Evolutionary conservation across 2,797 vertebrate genomes (phyloP), one percentile per base, ranked within the genome.

Genomic region (Galago senegalensis): DNA sequence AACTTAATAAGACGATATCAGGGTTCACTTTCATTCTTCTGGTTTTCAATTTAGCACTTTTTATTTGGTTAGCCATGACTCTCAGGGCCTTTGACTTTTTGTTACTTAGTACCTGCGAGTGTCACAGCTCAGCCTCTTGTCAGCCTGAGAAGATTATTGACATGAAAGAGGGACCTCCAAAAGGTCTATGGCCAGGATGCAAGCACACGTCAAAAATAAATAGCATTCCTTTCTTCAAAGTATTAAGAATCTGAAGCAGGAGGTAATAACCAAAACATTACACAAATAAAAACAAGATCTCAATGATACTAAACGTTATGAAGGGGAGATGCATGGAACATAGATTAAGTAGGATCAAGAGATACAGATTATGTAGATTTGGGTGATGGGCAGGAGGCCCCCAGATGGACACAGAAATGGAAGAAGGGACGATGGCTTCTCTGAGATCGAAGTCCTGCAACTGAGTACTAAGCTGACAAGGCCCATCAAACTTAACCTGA

Each of bases 1-100:
- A 88, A 8, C 29, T 88, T 63, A 88, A 58, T 63, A 94, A 82
- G 43, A 76, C 56, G 17, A 21, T 53, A 43, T 81, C 75, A 79
- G 61, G 25, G 73, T 92, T 93, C 92, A 46, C 67, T 95, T 89
- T 82, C 63, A 34, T 76, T 37, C 53, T 43, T 92, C 43, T 80
- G 31, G 3, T 75, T 96, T 95, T 79, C 63, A 88, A 20, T 65
- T 75, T 31, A 31, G 40, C n/a, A 27, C 13, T 70, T 89, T 84
- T 83, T 72, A 49, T 82, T 88, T 29, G 25, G 1, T 77, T 88
- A 76, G 31, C 72, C 77, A 56, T 25, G n/a, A 20, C 83, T 20
- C 56, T 67, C 86, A 61, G 18, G 5, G 40, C 49, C 56, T 56
- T 89, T 84, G 56, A 69, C 29, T 61, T 91, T 88, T 73, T 69